Evolutionary conservation across 1,140 invertebrate species (phyloP).

Genomic region (Galendromus occidentalis): DNA sequence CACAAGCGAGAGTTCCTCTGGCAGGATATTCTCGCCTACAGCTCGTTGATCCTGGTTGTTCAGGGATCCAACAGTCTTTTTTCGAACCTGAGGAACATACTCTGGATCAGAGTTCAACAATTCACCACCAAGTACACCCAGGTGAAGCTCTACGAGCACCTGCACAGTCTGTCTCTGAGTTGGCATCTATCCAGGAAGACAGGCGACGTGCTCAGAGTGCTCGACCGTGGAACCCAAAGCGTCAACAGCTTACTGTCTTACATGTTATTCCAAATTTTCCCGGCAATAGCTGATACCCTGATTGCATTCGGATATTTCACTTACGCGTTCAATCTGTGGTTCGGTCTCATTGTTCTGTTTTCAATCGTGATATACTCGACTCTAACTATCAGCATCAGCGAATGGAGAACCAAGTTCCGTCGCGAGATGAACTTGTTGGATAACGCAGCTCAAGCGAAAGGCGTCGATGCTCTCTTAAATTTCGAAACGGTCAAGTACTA

Average conservation of each 20-base stretch:
- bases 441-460: slow-evolving; percentile 68
- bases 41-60: slow-evolving; percentile 57
- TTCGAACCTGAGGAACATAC: slow-evolving; percentile 67
- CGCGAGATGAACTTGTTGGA: slow-evolving; percentile 77
- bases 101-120: slow-evolving; percentile 89
- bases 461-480: slow-evolving; percentile 87
- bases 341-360: slow-evolving; percentile 73
- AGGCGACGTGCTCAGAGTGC: slow-evolving; percentile 75
- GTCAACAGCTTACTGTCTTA: slow-evolving; percentile 72
- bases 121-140: slow-evolving; percentile 80
- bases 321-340: slow-evolving; percentile 68
- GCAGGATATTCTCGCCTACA: slow-evolving; percentile 70
- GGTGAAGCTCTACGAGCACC: slow-evolving; percentile 55
- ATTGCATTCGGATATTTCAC: slow-evolving; percentile 81
- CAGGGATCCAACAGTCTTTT: slow-evolving; percentile 44
- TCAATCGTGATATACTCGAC: slow-evolving; percentile 78
- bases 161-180: slow-evolving; percentile 41
- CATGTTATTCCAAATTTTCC: slow-evolving; percentile 46
- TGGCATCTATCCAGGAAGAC: slow-evolving; percentile 88
- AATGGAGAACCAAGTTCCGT: slow-evolving; percentile 88
- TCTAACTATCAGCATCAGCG: slow-evolving; percentile 64
- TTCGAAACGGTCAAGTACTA: slow-evolving; percentile 96
- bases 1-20: slow-evolving; percentile 62
- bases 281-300: slow-evolving; percentile 75
- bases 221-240: slow-evolving; percentile 85